phyloP scores from a whole-genome alignment of 1,140 invertebrate species.

The Anastrepha ludens region DNA sequence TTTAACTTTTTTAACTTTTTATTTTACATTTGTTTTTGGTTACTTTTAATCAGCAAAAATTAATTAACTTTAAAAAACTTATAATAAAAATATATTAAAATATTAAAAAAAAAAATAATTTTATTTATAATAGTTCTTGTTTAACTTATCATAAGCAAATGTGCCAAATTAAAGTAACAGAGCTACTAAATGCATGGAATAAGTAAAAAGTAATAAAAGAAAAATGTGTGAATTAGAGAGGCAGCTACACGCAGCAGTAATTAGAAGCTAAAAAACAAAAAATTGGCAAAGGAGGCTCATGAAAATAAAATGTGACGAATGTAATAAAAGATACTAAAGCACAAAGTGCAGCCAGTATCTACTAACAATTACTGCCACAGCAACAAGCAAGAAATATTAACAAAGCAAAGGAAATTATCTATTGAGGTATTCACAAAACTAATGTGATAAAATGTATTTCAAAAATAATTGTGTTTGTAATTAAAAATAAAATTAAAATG shows the following conservation, averaged over 20 bases:
- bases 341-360: not conserved
- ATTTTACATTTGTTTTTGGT: no score
- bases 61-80: no score
- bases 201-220: not conserved
- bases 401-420: not conserved
- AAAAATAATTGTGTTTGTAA: no score
- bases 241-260: not conserved
- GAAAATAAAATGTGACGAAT: not conserved
- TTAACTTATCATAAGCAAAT: not conserved
- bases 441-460: not conserved
- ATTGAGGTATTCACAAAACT: not conserved
- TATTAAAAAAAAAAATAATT: no score
- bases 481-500: no score
- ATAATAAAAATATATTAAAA: no score
- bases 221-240: conserved; percentile 5
- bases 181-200: not conserved
- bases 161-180: conserved; percentile 17
- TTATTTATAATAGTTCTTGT: no score
- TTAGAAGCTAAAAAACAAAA: conserved; percentile 11
- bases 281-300: conserved; percentile 42
- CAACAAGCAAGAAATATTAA: not conserved
- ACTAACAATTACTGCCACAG: not conserved
- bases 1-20: no score
- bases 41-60: no score
- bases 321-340: not conserved